Percentiles rank a stretch among this genome's conserved stretches.
Evolutionary conservation across 2,797 vertebrate genomes (phyloP).

Genomic region (Notolabrus celidotus): DNA sequence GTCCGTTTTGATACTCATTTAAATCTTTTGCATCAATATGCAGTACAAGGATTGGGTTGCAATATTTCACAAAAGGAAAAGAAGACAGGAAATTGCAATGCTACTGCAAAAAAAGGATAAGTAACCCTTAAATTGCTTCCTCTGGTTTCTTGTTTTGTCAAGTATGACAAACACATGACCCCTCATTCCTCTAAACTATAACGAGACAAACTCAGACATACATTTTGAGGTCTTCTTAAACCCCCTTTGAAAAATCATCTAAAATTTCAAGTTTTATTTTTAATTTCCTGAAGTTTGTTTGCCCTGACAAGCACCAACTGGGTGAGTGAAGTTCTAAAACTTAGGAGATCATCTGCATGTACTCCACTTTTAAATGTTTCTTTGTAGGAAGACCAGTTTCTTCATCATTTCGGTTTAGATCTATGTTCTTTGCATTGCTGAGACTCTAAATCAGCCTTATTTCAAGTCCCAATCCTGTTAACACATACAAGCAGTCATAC

Average conservation of each 20-base stretch:
- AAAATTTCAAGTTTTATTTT: neutral
- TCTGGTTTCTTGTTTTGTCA: too few species aligned
- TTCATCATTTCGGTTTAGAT: constrained; percentile 9
- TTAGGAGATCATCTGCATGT: neutral
- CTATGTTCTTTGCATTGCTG: neutral
- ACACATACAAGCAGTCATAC: neutral
- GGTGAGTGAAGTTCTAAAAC: neutral
- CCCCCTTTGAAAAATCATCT: neutral
- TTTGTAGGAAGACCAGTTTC: neutral
- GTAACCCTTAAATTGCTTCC: too few species aligned
- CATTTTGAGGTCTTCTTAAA: neutral
- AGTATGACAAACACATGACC: too few species aligned
- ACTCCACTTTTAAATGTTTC: neutral
- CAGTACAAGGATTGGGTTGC: neutral
- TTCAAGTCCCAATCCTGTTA: neutral
- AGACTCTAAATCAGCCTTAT: neutral
- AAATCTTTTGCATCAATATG: neutral
- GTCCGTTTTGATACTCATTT: neutral
- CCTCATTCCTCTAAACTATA: too few species aligned
- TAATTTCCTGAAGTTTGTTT: neutral
- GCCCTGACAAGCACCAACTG: neutral
- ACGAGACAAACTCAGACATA: neutral
- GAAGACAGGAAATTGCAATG: too few species aligned
- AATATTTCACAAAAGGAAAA: too few species aligned
- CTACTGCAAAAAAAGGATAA: too few species aligned